Evolutionary conservation across 1,140 invertebrate genomes (phyloP).

Genomic region (Myzus persicae): DNA sequence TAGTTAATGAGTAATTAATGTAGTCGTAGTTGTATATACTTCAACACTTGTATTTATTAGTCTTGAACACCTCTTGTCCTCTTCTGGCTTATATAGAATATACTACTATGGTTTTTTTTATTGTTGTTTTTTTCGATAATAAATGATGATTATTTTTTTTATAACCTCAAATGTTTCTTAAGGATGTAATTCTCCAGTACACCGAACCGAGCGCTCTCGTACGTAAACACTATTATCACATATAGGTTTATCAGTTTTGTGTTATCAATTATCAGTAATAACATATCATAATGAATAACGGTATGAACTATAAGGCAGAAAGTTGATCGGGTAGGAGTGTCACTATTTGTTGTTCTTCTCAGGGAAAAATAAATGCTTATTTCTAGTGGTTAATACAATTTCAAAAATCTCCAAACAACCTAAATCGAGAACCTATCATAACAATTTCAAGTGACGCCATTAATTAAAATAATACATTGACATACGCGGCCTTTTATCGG

Average conservation of each 20-base stretch:
- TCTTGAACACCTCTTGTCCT: background rate
- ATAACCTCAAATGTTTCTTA: slow-evolving; percentile 26
- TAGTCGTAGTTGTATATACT: background rate
- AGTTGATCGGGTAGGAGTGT: background rate
- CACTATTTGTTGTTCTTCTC: no score
- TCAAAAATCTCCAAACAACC: background rate
- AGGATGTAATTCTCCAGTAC: background rate
- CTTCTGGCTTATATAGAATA: background rate
- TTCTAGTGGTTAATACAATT: background rate
- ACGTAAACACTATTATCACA: slow-evolving; percentile 6
- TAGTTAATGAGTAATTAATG: background rate
- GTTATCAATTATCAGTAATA: no score
- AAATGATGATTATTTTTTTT: no score
- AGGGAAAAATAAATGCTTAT: no score
- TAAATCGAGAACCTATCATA: background rate
- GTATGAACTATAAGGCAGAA: background rate
- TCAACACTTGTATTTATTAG: background rate
- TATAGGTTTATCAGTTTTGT: background rate
- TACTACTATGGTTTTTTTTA: background rate
- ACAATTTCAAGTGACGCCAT: background rate
- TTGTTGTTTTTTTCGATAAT: slow-evolving; percentile 18
- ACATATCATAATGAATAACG: background rate
- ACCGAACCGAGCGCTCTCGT: background rate
- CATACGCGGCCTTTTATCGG: background rate
- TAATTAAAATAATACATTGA: background rate